Percentiles rank a stretch among this genome's conserved stretches.
phyloP scores from a whole-genome alignment of 2,888 invertebrate species.

The Scaptodrosophila latifasciaeformis region DNA sequence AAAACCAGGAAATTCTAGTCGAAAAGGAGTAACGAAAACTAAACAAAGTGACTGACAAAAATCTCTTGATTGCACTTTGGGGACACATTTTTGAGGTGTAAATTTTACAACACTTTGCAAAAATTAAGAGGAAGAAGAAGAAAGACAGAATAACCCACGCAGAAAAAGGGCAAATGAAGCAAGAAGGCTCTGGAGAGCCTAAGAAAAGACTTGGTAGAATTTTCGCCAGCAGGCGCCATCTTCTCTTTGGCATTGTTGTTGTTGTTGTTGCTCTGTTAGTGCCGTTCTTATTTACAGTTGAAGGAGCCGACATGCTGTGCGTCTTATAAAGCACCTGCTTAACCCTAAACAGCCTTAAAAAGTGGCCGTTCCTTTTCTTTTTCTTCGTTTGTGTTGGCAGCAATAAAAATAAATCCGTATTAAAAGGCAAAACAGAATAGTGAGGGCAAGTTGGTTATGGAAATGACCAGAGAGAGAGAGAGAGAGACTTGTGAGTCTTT shows the following conservation, averaged over 20 bases:
- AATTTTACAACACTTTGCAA: conserved; percentile 42
- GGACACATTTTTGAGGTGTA: conserved; percentile 62
- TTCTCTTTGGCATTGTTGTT: too few species aligned
- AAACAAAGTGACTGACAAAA: conserved; percentile 41
- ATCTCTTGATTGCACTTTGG: conserved; percentile 56
- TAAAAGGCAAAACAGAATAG: conserved; percentile 35
- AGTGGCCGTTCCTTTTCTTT: too few species aligned
- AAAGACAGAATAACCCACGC: conserved; percentile 5
- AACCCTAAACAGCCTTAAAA: conserved; percentile 63
- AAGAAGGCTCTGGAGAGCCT: too few species aligned
- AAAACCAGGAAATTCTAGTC: not conserved
- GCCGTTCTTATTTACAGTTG: conserved; percentile 53
- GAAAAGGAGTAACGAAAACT: not conserved
- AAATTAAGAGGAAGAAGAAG: not conserved
- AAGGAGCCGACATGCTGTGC: conserved; percentile 32
- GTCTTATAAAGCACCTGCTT: conserved; percentile 65
- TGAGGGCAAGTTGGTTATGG: not conserved
- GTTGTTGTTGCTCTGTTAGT: conserved; percentile 29
- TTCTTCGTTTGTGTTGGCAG: too few species aligned
- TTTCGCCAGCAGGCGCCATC: too few species aligned
- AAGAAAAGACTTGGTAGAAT: too few species aligned
- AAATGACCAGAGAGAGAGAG: too few species aligned
- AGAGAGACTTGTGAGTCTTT: not conserved
- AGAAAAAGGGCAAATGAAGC: too few species aligned
- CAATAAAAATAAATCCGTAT: conserved; percentile 65